phyloP scores from a whole-genome alignment of 2,113 vertebrate species.

The Phasianus colchicus region DNA sequence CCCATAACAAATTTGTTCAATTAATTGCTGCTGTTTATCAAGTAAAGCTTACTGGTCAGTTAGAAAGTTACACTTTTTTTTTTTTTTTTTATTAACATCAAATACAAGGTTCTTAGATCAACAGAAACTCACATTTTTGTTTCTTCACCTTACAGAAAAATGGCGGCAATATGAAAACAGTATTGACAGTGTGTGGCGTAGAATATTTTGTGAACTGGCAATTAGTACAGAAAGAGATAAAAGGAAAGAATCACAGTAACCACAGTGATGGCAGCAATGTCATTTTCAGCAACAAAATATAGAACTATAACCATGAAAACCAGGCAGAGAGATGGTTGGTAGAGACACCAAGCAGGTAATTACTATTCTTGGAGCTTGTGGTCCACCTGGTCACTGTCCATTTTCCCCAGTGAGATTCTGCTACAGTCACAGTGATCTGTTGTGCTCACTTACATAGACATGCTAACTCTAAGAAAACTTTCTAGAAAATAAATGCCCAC shows the following conservation, averaged over 20 bases:
- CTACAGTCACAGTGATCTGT: background rate
- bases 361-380: background rate
- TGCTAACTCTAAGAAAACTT: background rate
- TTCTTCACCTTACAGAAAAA: background rate
- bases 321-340: too few species aligned
- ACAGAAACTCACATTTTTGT: background rate
- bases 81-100: background rate
- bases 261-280: background rate
- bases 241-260: background rate
- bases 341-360: background rate
- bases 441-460: background rate
- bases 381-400: background rate
- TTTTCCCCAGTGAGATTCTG: background rate
- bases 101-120: background rate
- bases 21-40: background rate
- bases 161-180: background rate
- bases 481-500: background rate
- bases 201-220: background rate
- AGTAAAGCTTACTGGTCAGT: background rate
- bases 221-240: background rate
- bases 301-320: background rate
- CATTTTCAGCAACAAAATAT: background rate
- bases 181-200: background rate
- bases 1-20: background rate
- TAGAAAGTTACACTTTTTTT: background rate